Percentiles rank a stretch among this genome's conserved stretches.
Evolutionary conservation across 2,113 vertebrate genomes (phyloP).

Genomic region (Centrocercus urophasianus): DNA sequence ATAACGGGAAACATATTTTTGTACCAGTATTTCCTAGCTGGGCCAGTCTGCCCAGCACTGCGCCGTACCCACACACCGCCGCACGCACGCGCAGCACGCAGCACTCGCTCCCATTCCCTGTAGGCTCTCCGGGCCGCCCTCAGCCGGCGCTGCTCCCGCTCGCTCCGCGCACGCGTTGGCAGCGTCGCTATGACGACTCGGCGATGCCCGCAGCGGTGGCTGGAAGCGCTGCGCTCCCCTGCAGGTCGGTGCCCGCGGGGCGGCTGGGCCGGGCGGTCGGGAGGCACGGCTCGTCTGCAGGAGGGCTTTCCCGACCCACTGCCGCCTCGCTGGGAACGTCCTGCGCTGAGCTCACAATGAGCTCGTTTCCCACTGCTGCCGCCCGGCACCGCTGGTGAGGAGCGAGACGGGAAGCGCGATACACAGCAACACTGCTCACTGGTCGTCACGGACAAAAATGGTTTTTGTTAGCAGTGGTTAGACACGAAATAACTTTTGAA

Average conservation of each 20-base stretch:
- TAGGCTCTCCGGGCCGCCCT: neutral
- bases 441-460: neutral
- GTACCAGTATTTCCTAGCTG: neutral
- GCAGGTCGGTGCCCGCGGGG: neutral
- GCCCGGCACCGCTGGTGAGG: neutral
- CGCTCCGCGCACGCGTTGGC: neutral
- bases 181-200: slow-evolving; percentile 44
- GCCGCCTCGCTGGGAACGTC: neutral
- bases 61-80: too few relatives aligned
- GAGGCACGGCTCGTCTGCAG: rapidly evolving
- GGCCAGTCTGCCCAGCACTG: neutral
- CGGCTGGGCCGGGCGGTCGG: neutral
- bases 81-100: rapidly evolving
- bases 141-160: rapidly evolving
- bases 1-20: neutral
- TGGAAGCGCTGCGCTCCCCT: too few relatives aligned
- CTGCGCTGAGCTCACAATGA: neutral
- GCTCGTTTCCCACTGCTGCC: neutral
- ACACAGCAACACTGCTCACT: neutral
- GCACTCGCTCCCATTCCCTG: too few relatives aligned
- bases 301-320: neutral
- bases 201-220: too few relatives aligned
- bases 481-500: neutral
- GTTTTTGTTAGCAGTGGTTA: neutral
- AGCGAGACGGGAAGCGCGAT: neutral